These are phyloP conservation scores for Chondrosia reniformis DNA, from an alignment of 37 sponge, comb jelly and placozoan species.

Conservation along the genomic window DNA sequence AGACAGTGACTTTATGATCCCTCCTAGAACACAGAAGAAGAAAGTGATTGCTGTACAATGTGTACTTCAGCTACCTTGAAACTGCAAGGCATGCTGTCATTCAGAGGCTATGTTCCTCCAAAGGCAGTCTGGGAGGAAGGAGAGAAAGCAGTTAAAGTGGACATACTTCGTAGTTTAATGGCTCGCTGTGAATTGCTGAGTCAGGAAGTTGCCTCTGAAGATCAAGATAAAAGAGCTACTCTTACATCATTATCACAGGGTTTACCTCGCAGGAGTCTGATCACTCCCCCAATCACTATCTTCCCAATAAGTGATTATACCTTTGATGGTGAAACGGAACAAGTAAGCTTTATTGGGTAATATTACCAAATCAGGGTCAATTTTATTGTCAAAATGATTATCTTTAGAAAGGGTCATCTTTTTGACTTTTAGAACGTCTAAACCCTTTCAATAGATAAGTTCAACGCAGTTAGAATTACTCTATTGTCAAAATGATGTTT, in stretches of 20 bases:
- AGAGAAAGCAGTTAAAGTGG: slow-evolving; percentile 6
- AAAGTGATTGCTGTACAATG: too few species aligned
- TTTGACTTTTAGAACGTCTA: too few species aligned
- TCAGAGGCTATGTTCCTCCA: neutral
- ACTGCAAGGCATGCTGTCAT: too few species aligned
- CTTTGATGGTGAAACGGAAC: slow-evolving; percentile 1
- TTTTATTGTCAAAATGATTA: too few species aligned
- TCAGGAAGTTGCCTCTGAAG: neutral
- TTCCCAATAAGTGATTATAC: slow-evolving; percentile 13
- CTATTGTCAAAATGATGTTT: too few species aligned
- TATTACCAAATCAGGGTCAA: too few species aligned
- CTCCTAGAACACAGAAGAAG: too few species aligned
- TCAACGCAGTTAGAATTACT: too few species aligned
- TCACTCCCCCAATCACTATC: neutral
- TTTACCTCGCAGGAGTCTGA: neutral
- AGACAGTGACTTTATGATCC: too few species aligned
- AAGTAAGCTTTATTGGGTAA: neutral
- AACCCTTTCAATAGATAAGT: too few species aligned
- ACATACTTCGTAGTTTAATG: neutral
- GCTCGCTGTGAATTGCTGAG: neutral
- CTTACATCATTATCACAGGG: neutral
- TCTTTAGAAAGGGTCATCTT: too few species aligned
- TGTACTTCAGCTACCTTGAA: too few species aligned
- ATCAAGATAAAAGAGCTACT: neutral
- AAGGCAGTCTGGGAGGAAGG: neutral